Evolutionary conservation across 2,797 vertebrate species (phyloP), one percentile per base, ranked within the genome.

Genomic region (Aselliscus stoliczkanus): DNA sequence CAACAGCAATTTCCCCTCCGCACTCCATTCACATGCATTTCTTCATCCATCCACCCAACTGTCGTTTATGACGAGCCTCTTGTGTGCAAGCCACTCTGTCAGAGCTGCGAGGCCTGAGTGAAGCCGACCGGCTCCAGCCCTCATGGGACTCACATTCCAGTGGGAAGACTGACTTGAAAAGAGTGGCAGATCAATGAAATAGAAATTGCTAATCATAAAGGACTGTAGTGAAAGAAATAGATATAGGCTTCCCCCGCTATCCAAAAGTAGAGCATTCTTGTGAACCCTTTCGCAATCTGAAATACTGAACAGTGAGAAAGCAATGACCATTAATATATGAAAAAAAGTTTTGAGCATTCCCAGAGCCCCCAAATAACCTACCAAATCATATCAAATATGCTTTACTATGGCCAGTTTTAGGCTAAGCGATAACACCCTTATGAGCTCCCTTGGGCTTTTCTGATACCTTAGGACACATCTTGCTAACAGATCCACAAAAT

Each of bases 1-100:
- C 29, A 52, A 62, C 15, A 37, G 54, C 42, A 14, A 11, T 58
- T 65, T 14, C 37, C 14, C 5, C 25, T 39, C 58, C 27, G 39
- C 27, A 1, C 27, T 2, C 0, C 27, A 39, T 11, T 17, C 60
- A 17, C 39, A 25, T 2, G 18, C 17, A 3, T 2, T 42, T 50
- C 2, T 4, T 67, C 58, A 13, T 18, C 31, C 52, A 5, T n/a
- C 39, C 60, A 8, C 4, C 39, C 7, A 25, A n/a, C 21, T 15
- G 54, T 8, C 4, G 21, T 31, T 39, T 31, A 6, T 6, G n/a
- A 13, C 1, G 31, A 50, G 54, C 44, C 73, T 67, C 60, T 31
- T 7, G 13, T 5, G 39, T 9, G 23, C 25, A 6, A 15, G 39
- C 37, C 18, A 2, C 37, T 44, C 2, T 14, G 52, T 29, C 56